Base-by-base conservation (phyloP, 2,113 vertebrate genomes). In the Ailurus styani region DNA sequence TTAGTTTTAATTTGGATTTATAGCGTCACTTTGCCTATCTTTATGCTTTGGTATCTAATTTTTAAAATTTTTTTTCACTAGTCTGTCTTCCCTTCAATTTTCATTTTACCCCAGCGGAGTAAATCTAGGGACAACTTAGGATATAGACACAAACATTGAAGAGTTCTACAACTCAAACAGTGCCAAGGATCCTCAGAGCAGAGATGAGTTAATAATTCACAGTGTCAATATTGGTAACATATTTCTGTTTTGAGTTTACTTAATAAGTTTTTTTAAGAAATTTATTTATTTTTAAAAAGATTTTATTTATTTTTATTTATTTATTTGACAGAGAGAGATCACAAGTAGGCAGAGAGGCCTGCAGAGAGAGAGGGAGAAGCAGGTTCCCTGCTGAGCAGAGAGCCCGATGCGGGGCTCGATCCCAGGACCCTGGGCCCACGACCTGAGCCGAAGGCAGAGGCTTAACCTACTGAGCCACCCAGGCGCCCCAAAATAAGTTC, bases 1-100 rank as follows among this genome's bases (percentile, higher is more conserved):
- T 96, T 96, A 6, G 97, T 90, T 94, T 93, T 95, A 57, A 91
- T 90, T 89, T 96, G 62, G 78, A 93, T 77, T 95, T 96, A 91
- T 91, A 96, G 29, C 79, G 34, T 97, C 52, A 79, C 42, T 95
- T 83, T 88, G 27, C 27, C 40, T 70, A 70, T 54, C 12, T 92
- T 88, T 81, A 79, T 86, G 78, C 50, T 92, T 94, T 75, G 34
- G 82, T 87, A n/a, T 83, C 40, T 85, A n/a, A n/a, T 42, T 68
- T 4, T 31, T 7, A 72, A 55, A 9, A 9, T 11, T 2, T 4
- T 20, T 75, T 81, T 88, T 73, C 45, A 42, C n/a, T 4, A 34
- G 13, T 84, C 15, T 95, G 17, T 72, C 87, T 95, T 72, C 13
- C 18, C 93, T 96, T 78, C 87, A 42, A 45, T 72, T 55, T 94